These are phyloP conservation scores for Temnothorax longispinosus DNA, from an alignment of 1,140 invertebrate species.

Conservation along the genomic window DNA sequence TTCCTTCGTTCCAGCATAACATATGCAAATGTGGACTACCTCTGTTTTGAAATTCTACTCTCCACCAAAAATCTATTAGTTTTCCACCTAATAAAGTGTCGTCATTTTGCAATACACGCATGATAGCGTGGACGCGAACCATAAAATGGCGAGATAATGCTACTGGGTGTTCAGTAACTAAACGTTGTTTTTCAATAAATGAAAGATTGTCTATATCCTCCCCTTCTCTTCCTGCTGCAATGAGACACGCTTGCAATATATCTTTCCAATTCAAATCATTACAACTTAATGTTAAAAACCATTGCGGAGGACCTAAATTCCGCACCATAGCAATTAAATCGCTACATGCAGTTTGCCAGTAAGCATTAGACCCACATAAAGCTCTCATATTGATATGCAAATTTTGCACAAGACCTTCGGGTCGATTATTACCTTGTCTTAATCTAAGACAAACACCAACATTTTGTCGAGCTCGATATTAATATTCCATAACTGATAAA, in stretches of 20 bases:
- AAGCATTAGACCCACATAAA: background rate
- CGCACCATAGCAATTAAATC: background rate
- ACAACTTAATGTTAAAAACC: conserved; percentile 12
- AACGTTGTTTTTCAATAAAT: background rate
- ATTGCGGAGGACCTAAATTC: background rate
- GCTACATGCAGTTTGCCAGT: conserved; percentile 4
- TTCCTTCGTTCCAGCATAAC: background rate
- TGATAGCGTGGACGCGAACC: background rate
- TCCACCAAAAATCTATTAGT: background rate
- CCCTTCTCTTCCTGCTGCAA: background rate
- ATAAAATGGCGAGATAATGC: conserved; percentile 18
- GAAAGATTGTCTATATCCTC: background rate
- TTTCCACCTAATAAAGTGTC: background rate
- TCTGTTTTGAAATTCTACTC: background rate
- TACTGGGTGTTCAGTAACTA: background rate
- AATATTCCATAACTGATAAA: conserved; percentile 1
- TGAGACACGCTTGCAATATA: background rate
- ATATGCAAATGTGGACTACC: background rate
- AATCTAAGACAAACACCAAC: background rate
- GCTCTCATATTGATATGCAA: conserved; percentile 9
- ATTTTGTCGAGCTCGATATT: background rate
- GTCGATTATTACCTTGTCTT: background rate
- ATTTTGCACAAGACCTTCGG: background rate
- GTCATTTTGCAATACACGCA: background rate
- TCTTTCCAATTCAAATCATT: conserved; percentile 1